Conservation (phyloP, 1,140 invertebrate species). For the Aradophagus sp. region DNA sequence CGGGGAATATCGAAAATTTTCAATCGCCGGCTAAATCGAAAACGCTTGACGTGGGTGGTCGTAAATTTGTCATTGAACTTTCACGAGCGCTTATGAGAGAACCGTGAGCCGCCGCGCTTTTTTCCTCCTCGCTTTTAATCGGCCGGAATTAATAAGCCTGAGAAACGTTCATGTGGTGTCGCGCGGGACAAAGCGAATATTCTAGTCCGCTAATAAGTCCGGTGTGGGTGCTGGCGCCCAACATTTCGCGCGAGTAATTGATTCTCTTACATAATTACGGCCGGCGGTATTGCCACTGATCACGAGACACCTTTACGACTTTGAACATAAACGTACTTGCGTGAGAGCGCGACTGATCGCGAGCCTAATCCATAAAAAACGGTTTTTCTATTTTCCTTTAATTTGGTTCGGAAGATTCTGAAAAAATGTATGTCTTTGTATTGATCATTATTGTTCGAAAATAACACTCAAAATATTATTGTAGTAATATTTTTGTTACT, state of each 20-base stretch:
- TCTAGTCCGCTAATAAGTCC: constrained; percentile 68
- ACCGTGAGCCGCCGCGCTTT: neutral
- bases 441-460: no score
- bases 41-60: constrained; percentile 4
- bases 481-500: no score
- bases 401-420: no score
- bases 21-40: constrained; percentile 14
- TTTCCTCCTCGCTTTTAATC: constrained; percentile 13
- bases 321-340: constrained; percentile 12
- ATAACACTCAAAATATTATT: no score
- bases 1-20: constrained; percentile 22
- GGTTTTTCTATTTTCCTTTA: no score
- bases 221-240: constrained; percentile 48
- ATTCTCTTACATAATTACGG: constrained; percentile 64
- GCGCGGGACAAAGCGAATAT: constrained; percentile 36
- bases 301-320: constrained; percentile 38
- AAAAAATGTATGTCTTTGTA: no score
- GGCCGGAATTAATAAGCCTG: constrained; percentile 5
- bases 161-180: constrained; percentile 12
- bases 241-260: constrained; percentile 63
- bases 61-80: constrained; percentile 41
- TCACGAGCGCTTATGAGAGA: constrained; percentile 14
- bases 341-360: constrained; percentile 20
- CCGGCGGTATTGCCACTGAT: constrained; percentile 23
- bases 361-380: constrained; percentile 7